Evolutionary conservation across 2,113 vertebrate genomes (phyloP).

Genomic region (Meleagris gallopavo): DNA sequence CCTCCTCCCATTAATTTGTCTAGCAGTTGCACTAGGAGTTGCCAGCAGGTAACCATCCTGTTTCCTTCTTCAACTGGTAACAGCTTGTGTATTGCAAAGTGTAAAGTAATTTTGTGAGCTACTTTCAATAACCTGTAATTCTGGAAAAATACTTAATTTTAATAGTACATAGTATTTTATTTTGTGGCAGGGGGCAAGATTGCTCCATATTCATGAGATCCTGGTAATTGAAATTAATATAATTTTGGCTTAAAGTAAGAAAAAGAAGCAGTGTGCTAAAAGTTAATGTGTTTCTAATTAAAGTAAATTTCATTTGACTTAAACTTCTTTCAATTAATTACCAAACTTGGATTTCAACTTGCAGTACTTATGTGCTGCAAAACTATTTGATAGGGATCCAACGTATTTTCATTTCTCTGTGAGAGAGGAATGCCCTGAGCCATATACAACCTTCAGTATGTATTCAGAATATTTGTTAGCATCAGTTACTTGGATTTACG

Average conservation of each 20-base stretch:
- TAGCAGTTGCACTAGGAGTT: neutral
- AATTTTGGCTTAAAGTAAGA: neutral
- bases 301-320: slow-evolving; percentile 21
- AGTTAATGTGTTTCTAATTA: slow-evolving; percentile 31
- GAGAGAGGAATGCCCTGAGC: neutral
- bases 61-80: neutral
- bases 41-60: neutral
- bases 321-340: slow-evolving; percentile 32
- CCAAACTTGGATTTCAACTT: slow-evolving; percentile 33
- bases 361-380: slow-evolving; percentile 4
- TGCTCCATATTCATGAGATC: neutral
- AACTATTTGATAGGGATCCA: slow-evolving; percentile 18
- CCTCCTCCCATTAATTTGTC: neutral
- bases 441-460: slow-evolving; percentile 32
- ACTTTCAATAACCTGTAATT: neutral
- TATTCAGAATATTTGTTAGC: slow-evolving; percentile 5
- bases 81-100: neutral
- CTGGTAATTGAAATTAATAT: slow-evolving; percentile 21
- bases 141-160: neutral
- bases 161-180: neutral
- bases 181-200: neutral
- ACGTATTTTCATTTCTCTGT: slow-evolving; percentile 29
- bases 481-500: neutral
- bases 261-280: neutral
- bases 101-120: neutral